phyloP scores from a whole-genome alignment of 2,888 invertebrate species.

The Ptychoptera albimana region DNA sequence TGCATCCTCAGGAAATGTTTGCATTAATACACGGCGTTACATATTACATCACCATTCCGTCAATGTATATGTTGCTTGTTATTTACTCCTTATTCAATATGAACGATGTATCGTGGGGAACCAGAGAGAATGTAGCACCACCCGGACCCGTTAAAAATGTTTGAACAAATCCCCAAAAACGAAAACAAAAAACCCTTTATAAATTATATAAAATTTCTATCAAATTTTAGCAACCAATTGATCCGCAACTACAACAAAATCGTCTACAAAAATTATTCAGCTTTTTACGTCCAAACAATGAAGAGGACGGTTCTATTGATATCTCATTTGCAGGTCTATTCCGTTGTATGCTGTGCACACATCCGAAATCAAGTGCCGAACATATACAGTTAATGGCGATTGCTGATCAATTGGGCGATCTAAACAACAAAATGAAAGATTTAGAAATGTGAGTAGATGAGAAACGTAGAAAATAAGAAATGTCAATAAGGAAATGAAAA shows the following conservation, averaged over 20 bases:
- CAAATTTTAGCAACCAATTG: constrained; percentile 7
- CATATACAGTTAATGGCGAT: constrained; percentile 30
- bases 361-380: constrained; percentile 29
- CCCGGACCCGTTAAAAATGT: background rate
- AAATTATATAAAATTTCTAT: background rate
- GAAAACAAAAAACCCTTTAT: background rate
- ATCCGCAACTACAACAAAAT: constrained; percentile 7
- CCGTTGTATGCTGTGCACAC: constrained; percentile 36
- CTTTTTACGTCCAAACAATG: constrained; percentile 18
- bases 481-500: background rate
- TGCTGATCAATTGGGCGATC: constrained; percentile 26
- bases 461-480: no score
- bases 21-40: constrained; percentile 61
- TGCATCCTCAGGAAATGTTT: constrained; percentile 66
- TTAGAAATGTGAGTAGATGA: constrained; percentile 26
- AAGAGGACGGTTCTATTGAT: constrained; percentile 34
- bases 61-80: constrained; percentile 85
- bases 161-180: background rate
- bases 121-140: constrained; percentile 47
- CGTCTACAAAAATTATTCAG: constrained; percentile 13
- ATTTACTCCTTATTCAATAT: constrained; percentile 86
- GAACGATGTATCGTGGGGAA: constrained; percentile 90
- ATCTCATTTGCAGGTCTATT: constrained; percentile 37
- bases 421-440: constrained; percentile 29
- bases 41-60: constrained; percentile 84